Evolutionary conservation across 2,888 invertebrate species (phyloP), one percentile per base, ranked within the genome.

Genomic region (Idaea aversata): DNA sequence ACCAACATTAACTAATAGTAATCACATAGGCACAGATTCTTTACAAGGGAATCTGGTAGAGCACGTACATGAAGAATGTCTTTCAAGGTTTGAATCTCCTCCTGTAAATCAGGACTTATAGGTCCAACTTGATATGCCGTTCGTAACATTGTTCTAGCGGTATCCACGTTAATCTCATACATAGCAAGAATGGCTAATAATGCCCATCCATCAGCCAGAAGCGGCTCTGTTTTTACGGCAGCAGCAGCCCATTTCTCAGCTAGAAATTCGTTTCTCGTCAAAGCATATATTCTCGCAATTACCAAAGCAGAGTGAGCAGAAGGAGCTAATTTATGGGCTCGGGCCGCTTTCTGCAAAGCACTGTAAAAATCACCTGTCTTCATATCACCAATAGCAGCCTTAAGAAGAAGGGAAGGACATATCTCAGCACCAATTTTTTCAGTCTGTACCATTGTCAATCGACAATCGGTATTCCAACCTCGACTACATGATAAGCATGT

Each of bases 141-240:
- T 6, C 90, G 87, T 4, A 91, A 72, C 85, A 91, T 84, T 1
- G 80, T 75, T 61, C 82, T 81, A 2, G 90, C 91, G 71, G 84
- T 88, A 7, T 88, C 77, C 2, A 86, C 25, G 34, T 88, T 77
- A 61, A 78, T 81, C 57, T 86, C 82, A 61, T 81, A 75, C 80
- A 91, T 84, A 7, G 89, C 89, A 57, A 91, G 71, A 16, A 89
- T 62, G n/a, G 87, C 84, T 69, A 93, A 71, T 69, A 89, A 76
- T 4, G 89, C 91, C 93, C 93, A 93, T 0, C 86, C 93, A 73
- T 93, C 90, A 4, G 92, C 81, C 36, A 92, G 74, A 35, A 84
- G 72, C 1, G 92, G 90, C 69, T 92, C 93, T 34, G 77, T 66
- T 65, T 88, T 88, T 0, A 92, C 90, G 58, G 92, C 88, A 58